Conservation (phyloP, 2,113 vertebrate species). For the Phrynosoma platyrhinos region DNA sequence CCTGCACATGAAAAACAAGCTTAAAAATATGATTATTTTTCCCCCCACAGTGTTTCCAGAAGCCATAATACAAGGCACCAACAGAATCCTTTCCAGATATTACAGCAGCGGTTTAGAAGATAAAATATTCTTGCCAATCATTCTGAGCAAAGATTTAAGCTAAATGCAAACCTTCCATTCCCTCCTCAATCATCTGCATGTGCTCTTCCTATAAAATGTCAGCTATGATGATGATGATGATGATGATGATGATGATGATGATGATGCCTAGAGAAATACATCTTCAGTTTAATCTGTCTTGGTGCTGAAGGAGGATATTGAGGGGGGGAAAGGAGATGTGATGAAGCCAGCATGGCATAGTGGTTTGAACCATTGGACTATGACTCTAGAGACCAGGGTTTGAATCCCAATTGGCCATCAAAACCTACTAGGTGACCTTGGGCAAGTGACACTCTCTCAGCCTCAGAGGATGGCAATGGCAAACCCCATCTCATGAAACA, state of each 20-base stretch:
- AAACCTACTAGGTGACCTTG: too few species aligned
- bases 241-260: constrained; percentile 1
- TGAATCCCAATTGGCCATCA: too few species aligned
- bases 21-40: constrained; percentile 24
- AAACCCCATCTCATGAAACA: too few species aligned
- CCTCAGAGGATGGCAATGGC: too few species aligned
- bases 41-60: constrained; percentile 20
- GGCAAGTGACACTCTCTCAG: too few species aligned
- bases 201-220: neutral
- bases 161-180: neutral
- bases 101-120: constrained; percentile 50
- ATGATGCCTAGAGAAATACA: constrained; percentile 1
- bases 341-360: neutral
- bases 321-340: neutral
- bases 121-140: constrained; percentile 43
- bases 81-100: constrained; percentile 45
- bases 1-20: constrained; percentile 47
- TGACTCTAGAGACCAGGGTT: too few species aligned
- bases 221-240: neutral
- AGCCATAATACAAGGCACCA: constrained; percentile 42
- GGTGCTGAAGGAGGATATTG: neutral
- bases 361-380: too few species aligned
- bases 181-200: constrained; percentile 22
- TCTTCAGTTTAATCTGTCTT: neutral
- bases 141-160: constrained; percentile 24